A percentile compares a stretch with the other conserved stretches of the same genome.
These are phyloP conservation scores for Penaeus indicus DNA, from an alignment of 1,140 invertebrate species.

Conservation along the genomic window DNA sequence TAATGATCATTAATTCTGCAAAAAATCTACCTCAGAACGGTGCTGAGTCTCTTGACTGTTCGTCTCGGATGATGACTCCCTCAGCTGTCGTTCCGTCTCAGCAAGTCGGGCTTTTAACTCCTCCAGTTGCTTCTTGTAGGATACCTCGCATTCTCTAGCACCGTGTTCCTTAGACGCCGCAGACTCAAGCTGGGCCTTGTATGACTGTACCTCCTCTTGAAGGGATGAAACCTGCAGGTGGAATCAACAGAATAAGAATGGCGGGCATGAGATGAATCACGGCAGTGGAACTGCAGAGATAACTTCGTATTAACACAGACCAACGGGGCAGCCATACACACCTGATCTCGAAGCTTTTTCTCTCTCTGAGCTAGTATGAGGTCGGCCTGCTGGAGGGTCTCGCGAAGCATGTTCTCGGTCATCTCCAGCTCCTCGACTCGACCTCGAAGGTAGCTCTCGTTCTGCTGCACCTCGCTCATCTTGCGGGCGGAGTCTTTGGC, in stretches of 20 bases:
- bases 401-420: slow-evolving; percentile 66
- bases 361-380: slow-evolving; percentile 63
- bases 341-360: slow-evolving; percentile 64
- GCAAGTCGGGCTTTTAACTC: slow-evolving; percentile 64
- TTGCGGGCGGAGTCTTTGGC: slow-evolving; percentile 65
- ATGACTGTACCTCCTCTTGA: slow-evolving; percentile 57
- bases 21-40: slow-evolving; percentile 56
- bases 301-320: neutral
- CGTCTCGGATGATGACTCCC: slow-evolving; percentile 56
- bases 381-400: slow-evolving; percentile 67
- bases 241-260: neutral
- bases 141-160: slow-evolving; percentile 64
- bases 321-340: neutral
- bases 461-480: slow-evolving; percentile 67
- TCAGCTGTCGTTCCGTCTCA: slow-evolving; percentile 64
- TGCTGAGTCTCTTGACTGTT: slow-evolving; percentile 64
- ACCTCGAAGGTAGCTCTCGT: slow-evolving; percentile 67
- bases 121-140: slow-evolving; percentile 65
- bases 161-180: slow-evolving; percentile 42
- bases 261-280: too few relatives aligned
- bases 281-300: neutral
- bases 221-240: slow-evolving; percentile 53
- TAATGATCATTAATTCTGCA: neutral
- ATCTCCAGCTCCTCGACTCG: slow-evolving; percentile 70
- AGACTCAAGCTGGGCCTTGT: slow-evolving; percentile 54